Percentiles rank a stretch among this genome's conserved stretches.
Conservation (phyloP, 2,888 invertebrate species). For the Malthinus seriepunctatus region DNA sequence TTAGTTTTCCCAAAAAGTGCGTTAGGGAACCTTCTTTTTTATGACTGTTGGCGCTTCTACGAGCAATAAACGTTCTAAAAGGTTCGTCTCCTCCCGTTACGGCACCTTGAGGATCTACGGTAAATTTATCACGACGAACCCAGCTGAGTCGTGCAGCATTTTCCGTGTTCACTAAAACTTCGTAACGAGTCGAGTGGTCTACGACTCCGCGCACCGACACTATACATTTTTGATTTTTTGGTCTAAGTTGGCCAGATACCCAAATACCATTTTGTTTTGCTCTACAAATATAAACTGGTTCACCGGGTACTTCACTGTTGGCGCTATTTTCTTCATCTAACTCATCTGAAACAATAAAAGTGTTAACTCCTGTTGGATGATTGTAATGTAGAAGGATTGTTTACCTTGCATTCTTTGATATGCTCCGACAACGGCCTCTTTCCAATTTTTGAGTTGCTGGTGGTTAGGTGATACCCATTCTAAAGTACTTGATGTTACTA, state of each 20-base stretch:
- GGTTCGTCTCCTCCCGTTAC: constrained; percentile 61
- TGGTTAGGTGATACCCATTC: constrained; percentile 68
- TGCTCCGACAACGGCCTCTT: constrained; percentile 70
- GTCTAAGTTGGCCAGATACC: constrained; percentile 70
- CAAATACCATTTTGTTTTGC: constrained; percentile 72
- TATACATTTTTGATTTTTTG: constrained; percentile 63
- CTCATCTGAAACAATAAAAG: constrained; percentile 22
- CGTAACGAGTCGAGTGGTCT: constrained; percentile 62
- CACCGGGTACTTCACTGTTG: constrained; percentile 41
- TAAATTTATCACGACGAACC: constrained; percentile 75
- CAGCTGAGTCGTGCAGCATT: constrained; percentile 76
- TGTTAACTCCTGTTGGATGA: neutral
- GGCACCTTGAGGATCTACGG: constrained; percentile 67
- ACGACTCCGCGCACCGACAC: constrained; percentile 65
- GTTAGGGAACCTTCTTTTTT: constrained; percentile 50
- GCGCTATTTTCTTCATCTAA: constrained; percentile 47
- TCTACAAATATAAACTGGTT: constrained; percentile 73
- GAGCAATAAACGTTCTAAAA: constrained; percentile 46
- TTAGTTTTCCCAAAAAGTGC: constrained; percentile 73
- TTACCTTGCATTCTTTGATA: constrained; percentile 40
- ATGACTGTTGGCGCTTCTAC: constrained; percentile 41
- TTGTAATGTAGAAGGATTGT: neutral
- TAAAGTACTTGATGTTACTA: constrained; percentile 79
- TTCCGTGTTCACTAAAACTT: constrained; percentile 77
- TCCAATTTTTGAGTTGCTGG: constrained; percentile 53